Evolutionary conservation across 2,797 vertebrate species (phyloP).

Genomic region (Tokudaia muenninki): DNA sequence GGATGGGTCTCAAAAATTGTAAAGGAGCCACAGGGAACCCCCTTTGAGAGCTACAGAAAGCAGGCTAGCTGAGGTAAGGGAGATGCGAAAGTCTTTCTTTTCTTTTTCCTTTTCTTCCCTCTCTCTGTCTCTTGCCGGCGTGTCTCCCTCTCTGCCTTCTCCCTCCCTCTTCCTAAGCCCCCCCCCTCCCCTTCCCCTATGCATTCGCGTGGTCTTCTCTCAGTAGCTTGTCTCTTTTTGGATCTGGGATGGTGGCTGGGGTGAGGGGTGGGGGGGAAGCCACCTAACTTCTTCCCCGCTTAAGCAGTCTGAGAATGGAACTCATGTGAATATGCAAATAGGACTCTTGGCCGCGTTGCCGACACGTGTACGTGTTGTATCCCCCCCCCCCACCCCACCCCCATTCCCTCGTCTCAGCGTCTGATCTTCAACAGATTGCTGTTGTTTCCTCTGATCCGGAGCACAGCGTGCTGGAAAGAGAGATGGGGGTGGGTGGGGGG

Average conservation of each 20-base stretch:
- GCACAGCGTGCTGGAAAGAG: constrained; percentile 88
- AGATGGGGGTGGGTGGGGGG: constrained; percentile 84
- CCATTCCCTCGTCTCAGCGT: constrained; percentile 88
- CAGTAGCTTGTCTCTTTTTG: constrained; percentile 88
- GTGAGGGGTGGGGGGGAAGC: constrained; percentile 89
- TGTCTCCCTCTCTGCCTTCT: constrained; percentile 83
- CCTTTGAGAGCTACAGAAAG: constrained; percentile 90
- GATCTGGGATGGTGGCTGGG: constrained; percentile 87
- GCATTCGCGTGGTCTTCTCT: constrained; percentile 82
- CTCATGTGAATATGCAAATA: constrained; percentile 92
- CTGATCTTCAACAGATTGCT: constrained; percentile 94
- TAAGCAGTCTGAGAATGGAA: constrained; percentile 87
- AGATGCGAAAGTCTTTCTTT: constrained; percentile 89
- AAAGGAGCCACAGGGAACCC: constrained; percentile 87
- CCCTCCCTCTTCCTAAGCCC: constrained; percentile 78
- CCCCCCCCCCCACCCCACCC: constrained; percentile 78
- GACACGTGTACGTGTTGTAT: constrained; percentile 93
- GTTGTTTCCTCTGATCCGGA: constrained; percentile 91
- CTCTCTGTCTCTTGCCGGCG: constrained; percentile 76
- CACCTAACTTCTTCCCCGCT: constrained; percentile 86
- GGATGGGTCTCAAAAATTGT: constrained; percentile 91
- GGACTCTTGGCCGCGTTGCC: constrained; percentile 86
- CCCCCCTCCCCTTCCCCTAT: constrained; percentile 84
- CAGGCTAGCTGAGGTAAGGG: constrained; percentile 94
- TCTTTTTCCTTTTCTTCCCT: constrained; percentile 78